Evolutionary conservation across 1,140 invertebrate species (phyloP), one percentile per base, ranked within the genome.

Genomic region (Cyphomyrmex costatus): DNA sequence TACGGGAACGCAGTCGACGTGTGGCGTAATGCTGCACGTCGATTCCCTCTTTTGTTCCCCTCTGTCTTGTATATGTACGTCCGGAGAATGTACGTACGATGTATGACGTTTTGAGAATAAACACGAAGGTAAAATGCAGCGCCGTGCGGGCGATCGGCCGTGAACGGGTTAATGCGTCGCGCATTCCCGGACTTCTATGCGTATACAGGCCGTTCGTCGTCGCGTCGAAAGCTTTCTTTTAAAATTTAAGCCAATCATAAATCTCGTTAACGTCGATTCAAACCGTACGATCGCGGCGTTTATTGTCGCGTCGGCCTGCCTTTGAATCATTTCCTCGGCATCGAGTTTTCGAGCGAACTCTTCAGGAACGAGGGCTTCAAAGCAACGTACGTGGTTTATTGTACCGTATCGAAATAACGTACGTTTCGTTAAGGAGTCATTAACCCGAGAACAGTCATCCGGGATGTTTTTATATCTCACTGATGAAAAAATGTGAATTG

Each of bases 181-280:
- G 51, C 76, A 53, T 84, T 33, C 30, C n/a, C n/a, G 30, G 21
- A 24, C 42, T 77, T 77, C 70, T 49, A 61, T 19, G 24, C 53
- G 36, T 14, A 21, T 6, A 8, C 36, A 42, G 36, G 8, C 56
- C 14, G 4, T 14, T 42, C 33, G 33, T 56, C 49, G 68, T 30
- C 7, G 73, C 24, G 53, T 56, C 60, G 58, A 85, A 65, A 77
- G 83, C 78, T 83, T 83, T 83, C 85, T 86, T 79, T 86, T 83
- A 74, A 86, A 83, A 86, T 83, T 83, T 42, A 83, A 83, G 49
- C 60, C 68, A 56, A 74, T 83, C 85, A 30, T 83, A 71, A 83
- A 86, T 86, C 85, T 86, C 60, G 66, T 83, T 83, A 86, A 58
- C 51, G 66, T 56, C 85, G 78, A 86, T 86, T 86, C 85, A 49